A percentile compares a stretch with the other conserved stretches of the same genome.
These are phyloP conservation scores for Rhagonycha lutea DNA, from an alignment of 2,888 invertebrate species.

Conservation along the genomic window DNA sequence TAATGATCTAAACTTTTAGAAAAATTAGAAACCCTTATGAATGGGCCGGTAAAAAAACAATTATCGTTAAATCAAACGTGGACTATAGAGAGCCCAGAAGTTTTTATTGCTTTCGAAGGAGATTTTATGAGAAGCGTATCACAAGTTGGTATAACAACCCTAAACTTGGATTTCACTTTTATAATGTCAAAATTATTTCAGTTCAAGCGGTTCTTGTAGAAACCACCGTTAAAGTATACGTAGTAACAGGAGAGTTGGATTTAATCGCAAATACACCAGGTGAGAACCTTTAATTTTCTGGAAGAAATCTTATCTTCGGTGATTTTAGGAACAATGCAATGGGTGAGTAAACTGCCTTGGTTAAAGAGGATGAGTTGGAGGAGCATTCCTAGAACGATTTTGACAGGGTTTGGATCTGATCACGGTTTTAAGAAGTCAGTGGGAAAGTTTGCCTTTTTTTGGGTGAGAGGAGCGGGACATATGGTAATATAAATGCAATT, in stretches of 20 bases:
- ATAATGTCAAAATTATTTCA: slow-evolving; percentile 45
- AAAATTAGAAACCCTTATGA: not conserved
- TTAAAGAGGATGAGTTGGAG: slow-evolving; percentile 62
- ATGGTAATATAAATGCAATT: slow-evolving; percentile 60
- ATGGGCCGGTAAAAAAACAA: not conserved
- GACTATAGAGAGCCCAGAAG: slow-evolving; percentile 68
- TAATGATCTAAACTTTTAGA: not conserved
- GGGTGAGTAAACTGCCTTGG: slow-evolving; percentile 77
- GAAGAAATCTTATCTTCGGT: not conserved
- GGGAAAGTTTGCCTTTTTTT: slow-evolving; percentile 73
- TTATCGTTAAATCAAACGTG: slow-evolving; percentile 60
- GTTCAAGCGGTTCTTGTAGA: slow-evolving; percentile 71
- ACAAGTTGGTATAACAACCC: slow-evolving; percentile 46
- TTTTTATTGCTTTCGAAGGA: slow-evolving; percentile 62
- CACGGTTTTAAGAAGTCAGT: slow-evolving; percentile 75
- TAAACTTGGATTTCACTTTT: not conserved
- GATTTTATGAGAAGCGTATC: slow-evolving; percentile 85
- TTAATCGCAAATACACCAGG: slow-evolving; percentile 83
- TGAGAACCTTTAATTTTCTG: slow-evolving; percentile 46
- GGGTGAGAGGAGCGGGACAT: slow-evolving; percentile 78
- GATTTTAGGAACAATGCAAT: slow-evolving; percentile 49
- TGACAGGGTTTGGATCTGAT: slow-evolving; percentile 64
- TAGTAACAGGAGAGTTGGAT: slow-evolving; percentile 81
- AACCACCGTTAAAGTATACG: slow-evolving; percentile 68
- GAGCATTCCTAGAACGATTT: slow-evolving; percentile 58